Evolutionary conservation across 2,797 vertebrate species (phyloP).

Genomic region (Cryptoblepharus egeriae): DNA sequence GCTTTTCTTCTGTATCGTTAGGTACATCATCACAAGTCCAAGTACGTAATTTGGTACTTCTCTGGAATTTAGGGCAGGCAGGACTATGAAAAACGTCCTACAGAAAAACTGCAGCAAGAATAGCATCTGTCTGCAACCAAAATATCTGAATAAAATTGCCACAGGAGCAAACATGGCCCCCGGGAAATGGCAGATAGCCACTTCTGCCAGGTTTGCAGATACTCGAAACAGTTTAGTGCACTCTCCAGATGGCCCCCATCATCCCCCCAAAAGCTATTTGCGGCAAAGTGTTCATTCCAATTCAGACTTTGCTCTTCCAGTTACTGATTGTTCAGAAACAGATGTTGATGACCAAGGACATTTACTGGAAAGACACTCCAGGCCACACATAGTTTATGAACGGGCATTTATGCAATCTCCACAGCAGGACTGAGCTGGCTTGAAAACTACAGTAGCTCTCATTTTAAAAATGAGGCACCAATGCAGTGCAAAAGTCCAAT

Average conservation of each 20-base stretch:
- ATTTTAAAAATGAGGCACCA: not conserved
- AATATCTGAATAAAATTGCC: not conserved
- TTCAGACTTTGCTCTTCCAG: fast-evolving
- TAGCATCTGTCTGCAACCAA: not conserved
- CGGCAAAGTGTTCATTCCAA: slow-evolving; percentile 4
- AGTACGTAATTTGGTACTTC: not conserved
- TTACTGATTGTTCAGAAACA: not conserved
- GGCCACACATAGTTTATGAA: not conserved
- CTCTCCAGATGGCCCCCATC: not conserved
- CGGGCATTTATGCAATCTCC: not conserved
- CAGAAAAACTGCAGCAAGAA: not conserved
- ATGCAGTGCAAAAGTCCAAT: not conserved
- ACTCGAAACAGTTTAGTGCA: not conserved
- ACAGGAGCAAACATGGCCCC: not conserved
- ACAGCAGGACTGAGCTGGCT: not conserved
- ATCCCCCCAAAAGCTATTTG: slow-evolving; percentile 12
- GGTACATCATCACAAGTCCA: not conserved
- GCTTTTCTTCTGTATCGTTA: fast-evolving
- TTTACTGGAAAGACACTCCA: not conserved
- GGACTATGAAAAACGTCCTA: not conserved
- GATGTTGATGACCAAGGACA: not conserved
- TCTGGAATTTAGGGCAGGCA: not conserved
- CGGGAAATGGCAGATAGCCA: not conserved
- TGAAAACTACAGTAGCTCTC: not conserved
- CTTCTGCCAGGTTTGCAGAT: not conserved